Percentiles rank a stretch among this genome's conserved stretches.
These are phyloP conservation scores for Vannuccia rotundouncinata DNA, from an alignment of 2,888 invertebrate species.

Conservation along the genomic window DNA sequence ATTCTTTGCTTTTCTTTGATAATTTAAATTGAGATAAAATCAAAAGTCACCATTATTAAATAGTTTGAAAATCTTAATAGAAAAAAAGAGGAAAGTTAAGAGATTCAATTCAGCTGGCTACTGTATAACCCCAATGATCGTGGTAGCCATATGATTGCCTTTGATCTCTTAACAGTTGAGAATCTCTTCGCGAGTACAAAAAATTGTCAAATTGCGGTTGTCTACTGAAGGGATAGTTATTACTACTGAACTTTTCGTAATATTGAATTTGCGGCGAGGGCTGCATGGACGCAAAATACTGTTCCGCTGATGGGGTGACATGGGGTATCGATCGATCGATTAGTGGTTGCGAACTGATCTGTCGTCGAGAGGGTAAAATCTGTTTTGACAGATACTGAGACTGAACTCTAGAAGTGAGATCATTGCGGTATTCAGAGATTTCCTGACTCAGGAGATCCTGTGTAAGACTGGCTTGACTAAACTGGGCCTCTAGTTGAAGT, in stretches of 20 bases:
- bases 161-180: neutral
- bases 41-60: too few relatives aligned
- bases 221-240: too few relatives aligned
- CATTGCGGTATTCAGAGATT: neutral
- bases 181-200: neutral
- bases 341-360: neutral
- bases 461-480: neutral
- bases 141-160: neutral
- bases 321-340: neutral
- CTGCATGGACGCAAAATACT: neutral
- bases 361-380: neutral
- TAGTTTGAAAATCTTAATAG: too few relatives aligned
- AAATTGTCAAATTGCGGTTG: neutral
- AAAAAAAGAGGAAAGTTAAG: too few relatives aligned
- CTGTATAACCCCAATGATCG: neutral
- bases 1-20: too few relatives aligned
- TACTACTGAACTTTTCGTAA: too few relatives aligned
- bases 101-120: neutral
- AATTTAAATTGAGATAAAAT: too few relatives aligned
- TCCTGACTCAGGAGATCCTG: constrained; percentile 4
- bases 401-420: neutral
- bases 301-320: neutral
- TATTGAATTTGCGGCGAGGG: neutral
- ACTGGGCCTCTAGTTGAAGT: neutral
- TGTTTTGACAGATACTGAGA: neutral